phyloP scores from a whole-genome alignment of 2,113 vertebrate species.

The Carlito syrichta region DNA sequence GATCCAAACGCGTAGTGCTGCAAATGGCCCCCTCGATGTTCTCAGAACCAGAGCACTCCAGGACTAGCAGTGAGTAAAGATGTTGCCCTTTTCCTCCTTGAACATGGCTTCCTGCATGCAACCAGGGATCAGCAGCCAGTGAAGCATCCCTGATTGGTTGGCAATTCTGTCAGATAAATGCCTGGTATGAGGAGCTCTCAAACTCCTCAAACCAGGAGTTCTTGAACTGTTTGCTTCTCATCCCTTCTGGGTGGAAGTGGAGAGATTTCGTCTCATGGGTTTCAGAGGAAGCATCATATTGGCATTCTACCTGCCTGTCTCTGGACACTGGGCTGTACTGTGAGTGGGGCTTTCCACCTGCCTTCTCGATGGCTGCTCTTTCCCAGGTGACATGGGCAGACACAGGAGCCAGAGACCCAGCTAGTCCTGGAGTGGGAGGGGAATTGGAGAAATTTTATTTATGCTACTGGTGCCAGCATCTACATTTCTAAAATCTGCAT shows the following conservation, averaged over 20 bases:
- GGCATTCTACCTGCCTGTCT: constrained; percentile 50
- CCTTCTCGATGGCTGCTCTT: neutral
- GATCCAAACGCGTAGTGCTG: neutral
- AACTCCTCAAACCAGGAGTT: no score
- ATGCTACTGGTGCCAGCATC: constrained; percentile 51
- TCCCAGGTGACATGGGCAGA: constrained; percentile 48
- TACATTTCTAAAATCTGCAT: constrained; percentile 21
- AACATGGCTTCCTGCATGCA: rapidly evolving
- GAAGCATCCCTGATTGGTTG: rapidly evolving
- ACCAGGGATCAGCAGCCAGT: neutral
- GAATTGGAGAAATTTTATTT: constrained; percentile 73
- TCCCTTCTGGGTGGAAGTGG: neutral
- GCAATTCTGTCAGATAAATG: neutral
- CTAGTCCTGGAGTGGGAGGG: constrained; percentile 70
- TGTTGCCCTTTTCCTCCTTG: neutral
- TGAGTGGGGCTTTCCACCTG: constrained; percentile 56
- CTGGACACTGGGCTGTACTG: constrained; percentile 46
- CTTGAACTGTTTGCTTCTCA: neutral
- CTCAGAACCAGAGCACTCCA: neutral
- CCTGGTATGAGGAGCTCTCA: no score
- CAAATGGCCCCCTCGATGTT: neutral
- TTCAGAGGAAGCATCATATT: constrained; percentile 6
- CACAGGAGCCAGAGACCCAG: constrained; percentile 66
- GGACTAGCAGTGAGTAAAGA: neutral
- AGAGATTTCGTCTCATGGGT: neutral